Base-by-base conservation (phyloP, 2,113 vertebrate genomes). In the Pseudorhombus dupliciocellatus region DNA sequence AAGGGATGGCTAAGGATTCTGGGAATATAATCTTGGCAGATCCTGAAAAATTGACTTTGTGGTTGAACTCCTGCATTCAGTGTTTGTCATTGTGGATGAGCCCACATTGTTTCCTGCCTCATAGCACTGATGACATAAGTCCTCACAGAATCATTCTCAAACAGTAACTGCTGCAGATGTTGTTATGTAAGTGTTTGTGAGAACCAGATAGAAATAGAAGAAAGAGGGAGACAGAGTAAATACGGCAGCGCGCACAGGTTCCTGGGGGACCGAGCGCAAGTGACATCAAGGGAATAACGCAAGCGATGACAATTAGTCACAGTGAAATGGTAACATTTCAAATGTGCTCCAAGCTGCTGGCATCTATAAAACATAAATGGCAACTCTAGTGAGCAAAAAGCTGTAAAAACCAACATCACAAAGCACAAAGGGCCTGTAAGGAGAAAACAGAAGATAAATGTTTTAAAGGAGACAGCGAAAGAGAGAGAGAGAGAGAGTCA, bases 401-500 rank as follows among this genome's bases (percentile, higher is more conserved):
- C 88, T 82, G 82, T 81, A 87, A 92, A 93, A 92, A 90, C 84
- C 87, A 92, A 92, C 92, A 92, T 90, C 85, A 92, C 85, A 89
- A 93, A 91, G 80, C 88, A 90, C 86, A 90, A 89, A 90, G 88
- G 88, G 84, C 84, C 87, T 91, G 89, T 87, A 90, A 93, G 87
- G 86, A 85, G 74, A 88, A 88, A 93, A 91, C 91, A 93, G 90
- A 93, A 89, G 92, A 95, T 95, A 95, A 96, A 96, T 96, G 94
- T 95, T 93, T 95, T 94, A 92, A 96, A 94, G 95, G 93, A 87
- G 82, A 84, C 70, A 79, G 80, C 64, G 75, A 87, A 73, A 77
- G 69, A 71, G 78, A 80, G 77, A 58, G 25, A 9, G 54, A 48
- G n/a, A 71, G 80, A 76, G 26, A 75, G 75, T 70, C 65, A 22